Conservation (phyloP, 1,140 invertebrate species). For the Chlorops oryzae region DNA sequence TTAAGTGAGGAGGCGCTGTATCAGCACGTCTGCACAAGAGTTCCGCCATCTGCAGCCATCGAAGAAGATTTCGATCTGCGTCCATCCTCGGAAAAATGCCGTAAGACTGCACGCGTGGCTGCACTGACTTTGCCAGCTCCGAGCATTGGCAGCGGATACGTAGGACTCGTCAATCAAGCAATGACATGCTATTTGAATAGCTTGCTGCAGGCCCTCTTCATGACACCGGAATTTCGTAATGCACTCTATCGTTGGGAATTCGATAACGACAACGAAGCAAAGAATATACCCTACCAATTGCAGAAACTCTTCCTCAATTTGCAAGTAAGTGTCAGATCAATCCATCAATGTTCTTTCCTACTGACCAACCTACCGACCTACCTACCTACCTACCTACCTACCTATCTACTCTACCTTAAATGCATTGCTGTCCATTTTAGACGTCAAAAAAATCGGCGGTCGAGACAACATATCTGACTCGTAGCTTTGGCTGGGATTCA, state of each 20-base stretch:
- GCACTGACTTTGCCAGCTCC: too few species aligned
- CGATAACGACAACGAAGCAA: constrained; percentile 60
- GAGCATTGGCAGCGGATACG: constrained; percentile 61
- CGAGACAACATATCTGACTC: constrained; percentile 82
- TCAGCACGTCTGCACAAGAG: neutral
- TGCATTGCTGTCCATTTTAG: too few species aligned
- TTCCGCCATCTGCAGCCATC: constrained; percentile 15
- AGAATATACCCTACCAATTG: constrained; percentile 81
- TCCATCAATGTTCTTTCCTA: too few species aligned
- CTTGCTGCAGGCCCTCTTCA: constrained; percentile 80
- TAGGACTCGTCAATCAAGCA: constrained; percentile 86
- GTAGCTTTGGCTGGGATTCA: constrained; percentile 87
- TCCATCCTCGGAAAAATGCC: too few species aligned
- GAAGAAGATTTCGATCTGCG: constrained; percentile 18
- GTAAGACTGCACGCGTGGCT: too few species aligned
- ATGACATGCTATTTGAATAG: constrained; percentile 94
- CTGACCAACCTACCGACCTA: too few species aligned
- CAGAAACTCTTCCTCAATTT: constrained; percentile 84
- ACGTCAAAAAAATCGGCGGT: constrained; percentile 68
- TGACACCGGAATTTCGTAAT: constrained; percentile 94
- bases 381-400: too few species aligned
- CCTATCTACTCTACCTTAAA: too few species aligned
- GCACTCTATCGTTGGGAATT: constrained; percentile 84
- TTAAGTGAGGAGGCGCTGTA: constrained; percentile 1
- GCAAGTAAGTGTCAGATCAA: constrained; percentile 57